A percentile compares a stretch with the other conserved stretches of the same genome.
These are phyloP conservation scores for Drosophila nasuta DNA, from an alignment of 1,140 invertebrate genomes.

Conservation along the genomic window DNA sequence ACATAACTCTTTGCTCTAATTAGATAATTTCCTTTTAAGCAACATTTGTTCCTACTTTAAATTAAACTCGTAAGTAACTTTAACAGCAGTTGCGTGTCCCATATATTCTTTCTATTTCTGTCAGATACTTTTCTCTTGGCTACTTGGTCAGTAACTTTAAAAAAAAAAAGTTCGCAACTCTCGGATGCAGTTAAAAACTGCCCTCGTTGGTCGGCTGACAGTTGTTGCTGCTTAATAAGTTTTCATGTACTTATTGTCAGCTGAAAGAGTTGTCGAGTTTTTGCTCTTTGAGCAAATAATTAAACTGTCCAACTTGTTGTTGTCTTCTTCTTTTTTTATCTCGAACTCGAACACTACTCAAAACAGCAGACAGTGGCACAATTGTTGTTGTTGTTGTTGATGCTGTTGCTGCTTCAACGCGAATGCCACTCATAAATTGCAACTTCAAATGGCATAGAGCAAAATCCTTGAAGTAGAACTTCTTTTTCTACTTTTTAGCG, in stretches of 20 bases:
- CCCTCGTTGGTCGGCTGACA: neutral
- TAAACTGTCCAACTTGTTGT: constrained; percentile 30
- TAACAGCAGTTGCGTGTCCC: too few relatives aligned
- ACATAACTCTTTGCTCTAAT: too few relatives aligned
- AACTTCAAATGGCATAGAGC: constrained; percentile 46
- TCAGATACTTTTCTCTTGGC: too few relatives aligned
- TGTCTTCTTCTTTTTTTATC: constrained; percentile 7
- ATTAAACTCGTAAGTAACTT: too few relatives aligned
- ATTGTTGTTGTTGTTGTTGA: neutral
- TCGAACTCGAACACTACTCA: neutral
- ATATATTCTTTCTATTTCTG: too few relatives aligned
- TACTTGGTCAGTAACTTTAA: neutral
- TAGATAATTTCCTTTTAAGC: too few relatives aligned
- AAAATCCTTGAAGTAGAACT: constrained; percentile 27
- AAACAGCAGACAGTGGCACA: neutral
- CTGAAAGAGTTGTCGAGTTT: constrained; percentile 2
- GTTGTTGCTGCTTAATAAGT: constrained; percentile 11
- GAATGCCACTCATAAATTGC: constrained; percentile 47
- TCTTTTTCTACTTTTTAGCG: constrained; percentile 22
- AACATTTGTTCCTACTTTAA: too few relatives aligned
- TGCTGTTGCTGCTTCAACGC: constrained; percentile 16
- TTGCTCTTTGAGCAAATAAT: constrained; percentile 14
- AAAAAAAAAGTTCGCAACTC: neutral
- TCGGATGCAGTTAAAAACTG: neutral
- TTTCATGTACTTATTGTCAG: constrained; percentile 1